phyloP scores from a whole-genome alignment of 2,888 invertebrate species.

The Sicus ferrugineus region DNA sequence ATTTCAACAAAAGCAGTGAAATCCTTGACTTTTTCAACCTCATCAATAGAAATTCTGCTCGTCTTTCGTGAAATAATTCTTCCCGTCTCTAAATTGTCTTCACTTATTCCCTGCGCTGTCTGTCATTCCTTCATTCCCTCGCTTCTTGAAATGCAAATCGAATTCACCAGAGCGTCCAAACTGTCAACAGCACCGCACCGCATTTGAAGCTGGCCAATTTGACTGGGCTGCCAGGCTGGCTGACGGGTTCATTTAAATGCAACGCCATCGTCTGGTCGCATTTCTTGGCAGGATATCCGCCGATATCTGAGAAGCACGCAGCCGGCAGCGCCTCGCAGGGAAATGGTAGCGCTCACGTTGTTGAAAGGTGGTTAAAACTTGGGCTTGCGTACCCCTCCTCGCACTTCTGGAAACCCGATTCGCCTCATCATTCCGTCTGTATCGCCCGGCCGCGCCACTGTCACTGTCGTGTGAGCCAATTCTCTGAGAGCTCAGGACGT shows the following conservation, averaged over 20 bases:
- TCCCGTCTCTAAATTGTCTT: neutral
- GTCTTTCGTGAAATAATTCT: neutral
- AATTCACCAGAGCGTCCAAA: constrained; percentile 14
- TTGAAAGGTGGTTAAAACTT: constrained; percentile 6
- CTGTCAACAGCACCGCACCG: constrained; percentile 16
- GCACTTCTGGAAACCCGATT: neutral
- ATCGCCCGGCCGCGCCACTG: neutral
- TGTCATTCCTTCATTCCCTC: neutral
- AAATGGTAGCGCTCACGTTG: neutral
- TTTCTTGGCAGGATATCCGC: neutral
- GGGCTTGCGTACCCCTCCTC: neutral
- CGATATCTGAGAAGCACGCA: neutral
- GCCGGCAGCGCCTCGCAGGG: neutral
- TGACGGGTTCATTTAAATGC: neutral
- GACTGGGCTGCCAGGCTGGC: neutral
- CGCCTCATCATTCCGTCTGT: neutral
- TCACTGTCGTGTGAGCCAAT: neutral
- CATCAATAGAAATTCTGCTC: neutral
- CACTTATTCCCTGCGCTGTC: neutral
- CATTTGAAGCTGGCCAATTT: neutral
- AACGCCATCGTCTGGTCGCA: neutral
- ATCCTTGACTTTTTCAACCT: neutral
- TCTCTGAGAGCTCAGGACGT: neutral
- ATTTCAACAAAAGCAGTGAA: neutral
- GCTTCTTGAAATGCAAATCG: constrained; percentile 17